These are phyloP conservation scores for Pilophorus perplexus DNA, from an alignment of 2,888 invertebrate species.

Conservation along the genomic window DNA sequence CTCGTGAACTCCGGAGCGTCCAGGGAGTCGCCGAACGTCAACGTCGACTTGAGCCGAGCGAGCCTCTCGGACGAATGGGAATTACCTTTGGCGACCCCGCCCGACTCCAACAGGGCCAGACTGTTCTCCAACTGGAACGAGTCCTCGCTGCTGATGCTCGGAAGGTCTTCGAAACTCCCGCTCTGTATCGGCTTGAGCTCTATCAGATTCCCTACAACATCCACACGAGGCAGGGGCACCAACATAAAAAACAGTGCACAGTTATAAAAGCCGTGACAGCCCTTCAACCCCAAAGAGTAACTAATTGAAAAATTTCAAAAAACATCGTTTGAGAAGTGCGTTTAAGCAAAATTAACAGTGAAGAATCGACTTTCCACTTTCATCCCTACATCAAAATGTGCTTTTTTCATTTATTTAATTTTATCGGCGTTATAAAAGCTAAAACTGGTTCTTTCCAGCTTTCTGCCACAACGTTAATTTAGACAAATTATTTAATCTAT, in stretches of 20 bases:
- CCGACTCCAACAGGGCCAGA: conserved; percentile 44
- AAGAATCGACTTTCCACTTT: too few relatives aligned
- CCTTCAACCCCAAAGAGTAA: too few relatives aligned
- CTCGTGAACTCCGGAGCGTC: conserved; percentile 51
- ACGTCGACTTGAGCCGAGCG: conserved; percentile 49
- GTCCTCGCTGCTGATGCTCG: conserved; percentile 47
- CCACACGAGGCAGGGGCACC: not conserved
- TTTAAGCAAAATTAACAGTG: too few relatives aligned
- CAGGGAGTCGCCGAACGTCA: conserved; percentile 48
- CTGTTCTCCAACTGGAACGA: conserved; percentile 45
- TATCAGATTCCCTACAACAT: conserved; percentile 45
- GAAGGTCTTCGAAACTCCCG: conserved; percentile 44
- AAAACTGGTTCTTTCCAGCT: too few relatives aligned
- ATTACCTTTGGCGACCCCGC: conserved; percentile 2
- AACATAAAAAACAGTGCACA: conserved; percentile 22
- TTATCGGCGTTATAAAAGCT: too few relatives aligned
- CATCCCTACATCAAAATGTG: too few relatives aligned
- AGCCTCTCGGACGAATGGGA: conserved; percentile 45
- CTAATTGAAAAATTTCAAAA: too few relatives aligned
- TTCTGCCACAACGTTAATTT: too few relatives aligned
- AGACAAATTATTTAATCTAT: too few relatives aligned
- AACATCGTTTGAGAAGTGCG: too few relatives aligned
- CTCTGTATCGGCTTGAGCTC: conserved; percentile 46
- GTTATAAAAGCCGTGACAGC: too few relatives aligned
- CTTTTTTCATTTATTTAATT: too few relatives aligned